Evolutionary conservation across 2,888 invertebrate species (phyloP), one percentile per base, ranked within the genome.

Genomic region (Parascotia fuliginaria): DNA sequence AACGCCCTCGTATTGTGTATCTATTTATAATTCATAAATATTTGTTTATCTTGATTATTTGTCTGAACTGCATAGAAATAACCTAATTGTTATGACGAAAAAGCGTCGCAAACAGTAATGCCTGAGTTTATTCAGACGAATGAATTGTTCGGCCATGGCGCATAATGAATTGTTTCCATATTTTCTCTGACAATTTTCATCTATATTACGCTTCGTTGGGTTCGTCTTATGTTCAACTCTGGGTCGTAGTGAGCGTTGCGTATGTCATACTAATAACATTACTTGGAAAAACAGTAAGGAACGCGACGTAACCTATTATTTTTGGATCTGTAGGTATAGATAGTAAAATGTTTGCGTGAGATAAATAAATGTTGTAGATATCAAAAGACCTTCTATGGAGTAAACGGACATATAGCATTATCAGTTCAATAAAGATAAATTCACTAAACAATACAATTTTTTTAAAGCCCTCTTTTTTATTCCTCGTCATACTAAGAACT

Each of bases 141-240:
- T 45, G 44, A 42, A 51, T 56, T 45, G 47, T 29, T 53, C 29
- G 33, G 37, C 29, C 40, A 48, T 55, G 56, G 56, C 24, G 50
- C 50, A 46, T 48, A 67, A 67, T 53, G 52, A 61, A 59, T 61
- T 57, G 60, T 64, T 42, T 44, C 55, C 51, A 62, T 57, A 67
- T 57, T 67, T 61, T 59, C 57, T 55, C 42, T 19, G 13, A 59
- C 49, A 41, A 56, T 59, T 67, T 66, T 50, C 57, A 64, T 64
- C 43, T 52, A 42, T 40, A 48, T 55, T 41, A 55, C 61, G 59
- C 66, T 61, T 14, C 41, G 24, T 34, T 50, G 42, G 27, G 36
- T 58, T 49, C 41, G 24, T 57, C 50, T 55, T 66, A 37, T 45
- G 34, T 24, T 40, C 47, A 56, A 61, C 60, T 61, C 41, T 56